A percentile compares a stretch with the other conserved stretches of the same genome.
Conservation (phyloP, 2,797 vertebrate genomes). For the Rachycentron canadum region DNA sequence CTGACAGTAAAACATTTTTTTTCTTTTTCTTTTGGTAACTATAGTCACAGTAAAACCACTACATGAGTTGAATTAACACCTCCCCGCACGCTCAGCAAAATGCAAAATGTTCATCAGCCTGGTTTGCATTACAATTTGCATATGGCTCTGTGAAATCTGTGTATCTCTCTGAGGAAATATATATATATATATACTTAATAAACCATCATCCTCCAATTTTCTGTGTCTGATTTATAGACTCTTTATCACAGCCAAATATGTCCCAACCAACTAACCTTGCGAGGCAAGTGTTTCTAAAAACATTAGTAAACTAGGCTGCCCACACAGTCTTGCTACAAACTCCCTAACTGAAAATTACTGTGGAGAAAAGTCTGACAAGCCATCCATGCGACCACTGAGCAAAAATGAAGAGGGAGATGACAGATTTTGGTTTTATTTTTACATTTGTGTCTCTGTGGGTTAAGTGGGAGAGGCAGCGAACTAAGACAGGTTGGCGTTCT, state of each 20-base stretch:
- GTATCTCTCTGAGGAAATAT: neutral
- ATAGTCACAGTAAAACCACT: neutral
- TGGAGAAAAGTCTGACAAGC: constrained; percentile 58
- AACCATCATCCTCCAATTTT: constrained; percentile 45
- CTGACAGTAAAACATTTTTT: neutral
- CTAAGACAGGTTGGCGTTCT: constrained; percentile 43
- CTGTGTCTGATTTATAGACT: constrained; percentile 58
- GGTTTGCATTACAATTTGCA: neutral
- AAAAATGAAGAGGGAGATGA: constrained; percentile 46
- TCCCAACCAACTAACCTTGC: constrained; percentile 61
- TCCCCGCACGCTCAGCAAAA: neutral
- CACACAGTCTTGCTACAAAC: constrained; percentile 67
- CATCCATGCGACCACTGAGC: constrained; percentile 30
- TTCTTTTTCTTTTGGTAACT: neutral
- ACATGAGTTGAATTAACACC: neutral
- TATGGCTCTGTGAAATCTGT: constrained; percentile 5
- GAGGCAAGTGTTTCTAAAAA: constrained; percentile 75
- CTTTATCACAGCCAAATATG: constrained; percentile 60
- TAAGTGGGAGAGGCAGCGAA: constrained; percentile 52
- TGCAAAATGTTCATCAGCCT: neutral
- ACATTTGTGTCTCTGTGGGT: constrained; percentile 57
- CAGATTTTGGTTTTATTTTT: constrained; percentile 59
- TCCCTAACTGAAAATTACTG: constrained; percentile 64
- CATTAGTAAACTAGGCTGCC: constrained; percentile 69
- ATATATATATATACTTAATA: constrained; percentile 25